Conservation (phyloP, 2,113 vertebrate species). For the Cynopterus brachyotis region DNA sequence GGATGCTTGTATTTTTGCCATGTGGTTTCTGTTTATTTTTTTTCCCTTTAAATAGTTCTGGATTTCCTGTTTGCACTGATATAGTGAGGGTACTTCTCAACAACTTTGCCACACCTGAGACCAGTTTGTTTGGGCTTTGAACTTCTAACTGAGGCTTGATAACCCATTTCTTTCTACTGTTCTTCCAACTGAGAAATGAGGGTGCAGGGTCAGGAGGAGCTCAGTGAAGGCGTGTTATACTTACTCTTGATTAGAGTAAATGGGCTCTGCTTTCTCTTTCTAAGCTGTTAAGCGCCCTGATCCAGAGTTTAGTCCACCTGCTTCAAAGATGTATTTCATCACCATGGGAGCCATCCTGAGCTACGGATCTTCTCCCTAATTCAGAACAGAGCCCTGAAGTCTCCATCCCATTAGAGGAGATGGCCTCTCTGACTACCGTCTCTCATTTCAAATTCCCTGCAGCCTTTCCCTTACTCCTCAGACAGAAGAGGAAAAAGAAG, state of each 20-base stretch:
- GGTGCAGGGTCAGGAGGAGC: accelerated
- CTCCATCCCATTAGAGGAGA: not conserved
- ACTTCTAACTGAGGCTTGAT: not conserved
- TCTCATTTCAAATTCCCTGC: not conserved
- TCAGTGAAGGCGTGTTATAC: too few species aligned
- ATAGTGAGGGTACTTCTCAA: not conserved
- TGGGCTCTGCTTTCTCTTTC: not conserved
- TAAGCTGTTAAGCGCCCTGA: not conserved
- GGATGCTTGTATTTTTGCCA: accelerated
- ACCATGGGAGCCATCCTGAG: not conserved
- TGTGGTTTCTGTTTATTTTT: not conserved
- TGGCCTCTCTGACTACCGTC: too few species aligned
- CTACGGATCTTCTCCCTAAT: too few species aligned
- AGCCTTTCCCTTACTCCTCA: not conserved
- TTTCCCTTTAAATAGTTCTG: not conserved
- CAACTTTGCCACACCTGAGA: not conserved
- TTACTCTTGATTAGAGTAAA: not conserved
- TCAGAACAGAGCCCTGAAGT: not conserved
- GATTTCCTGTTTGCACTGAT: not conserved
- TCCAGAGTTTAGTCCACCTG: not conserved
- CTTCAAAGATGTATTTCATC: not conserved
- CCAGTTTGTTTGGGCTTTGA: not conserved
- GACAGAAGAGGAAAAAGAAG: not conserved
- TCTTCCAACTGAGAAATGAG: not conserved
- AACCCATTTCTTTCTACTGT: not conserved